Percentiles rank a stretch among this genome's conserved stretches.
phyloP scores from a whole-genome alignment of 1,140 invertebrate genomes.

The Ooceraea biroi region DNA sequence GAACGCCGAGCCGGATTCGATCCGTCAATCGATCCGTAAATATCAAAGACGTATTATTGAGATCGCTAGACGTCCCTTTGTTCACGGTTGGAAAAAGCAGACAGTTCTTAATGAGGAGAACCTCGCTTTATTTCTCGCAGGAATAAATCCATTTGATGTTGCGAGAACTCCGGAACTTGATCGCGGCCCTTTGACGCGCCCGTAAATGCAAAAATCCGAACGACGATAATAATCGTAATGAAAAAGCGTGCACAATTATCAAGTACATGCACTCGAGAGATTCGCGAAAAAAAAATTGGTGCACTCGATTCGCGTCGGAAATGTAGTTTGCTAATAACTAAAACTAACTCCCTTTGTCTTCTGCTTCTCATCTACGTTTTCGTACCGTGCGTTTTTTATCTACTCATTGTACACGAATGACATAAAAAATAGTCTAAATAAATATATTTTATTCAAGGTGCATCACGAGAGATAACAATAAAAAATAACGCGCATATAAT shows the following conservation, averaged over 20 bases:
- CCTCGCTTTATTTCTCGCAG: slow-evolving; percentile 16
- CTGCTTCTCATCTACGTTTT: not conserved
- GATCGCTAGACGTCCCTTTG: slow-evolving; percentile 25
- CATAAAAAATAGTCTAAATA: not conserved
- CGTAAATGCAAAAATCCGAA: slow-evolving; percentile 24
- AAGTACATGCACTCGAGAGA: not conserved
- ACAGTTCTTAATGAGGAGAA: slow-evolving; percentile 30
- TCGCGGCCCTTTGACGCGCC: slow-evolving; percentile 24
- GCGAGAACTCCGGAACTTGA: not conserved
- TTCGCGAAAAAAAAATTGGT: not conserved
- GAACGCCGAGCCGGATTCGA: not conserved
- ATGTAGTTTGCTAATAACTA: not conserved
- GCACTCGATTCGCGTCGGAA: not conserved
- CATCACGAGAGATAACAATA: not conserved
- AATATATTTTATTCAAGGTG: no score
- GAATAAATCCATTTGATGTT: slow-evolving; percentile 29
- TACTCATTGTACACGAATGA: not conserved
- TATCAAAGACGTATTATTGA: slow-evolving; percentile 57
- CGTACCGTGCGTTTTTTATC: not conserved
- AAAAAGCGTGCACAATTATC: not conserved
- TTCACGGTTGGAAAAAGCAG: slow-evolving; percentile 4
- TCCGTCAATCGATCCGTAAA: slow-evolving; percentile 48
- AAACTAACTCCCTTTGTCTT: not conserved
- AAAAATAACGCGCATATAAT: not conserved
- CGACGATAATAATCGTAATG: slow-evolving; percentile 29